Conservation (phyloP, 2,113 vertebrate genomes). For the Sigmodon hispidus region DNA sequence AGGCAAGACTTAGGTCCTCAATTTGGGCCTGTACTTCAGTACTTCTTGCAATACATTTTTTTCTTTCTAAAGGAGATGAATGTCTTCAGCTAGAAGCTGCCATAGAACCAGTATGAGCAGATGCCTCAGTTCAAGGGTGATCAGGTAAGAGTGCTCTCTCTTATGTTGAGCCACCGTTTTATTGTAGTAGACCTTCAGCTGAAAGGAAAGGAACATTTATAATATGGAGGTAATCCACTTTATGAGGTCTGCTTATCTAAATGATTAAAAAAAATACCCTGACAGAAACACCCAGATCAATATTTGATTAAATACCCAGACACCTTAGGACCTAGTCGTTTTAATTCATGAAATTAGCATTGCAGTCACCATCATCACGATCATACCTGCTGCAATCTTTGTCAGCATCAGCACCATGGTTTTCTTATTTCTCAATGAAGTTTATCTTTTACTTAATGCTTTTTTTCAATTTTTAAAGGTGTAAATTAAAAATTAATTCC, state of each 20-base stretch:
- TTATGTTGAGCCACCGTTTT: not conserved
- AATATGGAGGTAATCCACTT: not conserved
- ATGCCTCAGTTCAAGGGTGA: not conserved
- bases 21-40: not conserved
- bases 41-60: not conserved
- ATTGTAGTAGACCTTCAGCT: not conserved
- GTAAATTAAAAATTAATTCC: not conserved
- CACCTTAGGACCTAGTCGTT: not conserved
- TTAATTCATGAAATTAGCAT: not conserved
- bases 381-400: too few relatives aligned
- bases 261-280: not conserved
- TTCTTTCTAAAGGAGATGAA: not conserved
- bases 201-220: not conserved
- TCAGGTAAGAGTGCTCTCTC: not conserved
- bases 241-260: not conserved
- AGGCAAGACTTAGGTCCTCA: not conserved
- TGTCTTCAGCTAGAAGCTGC: not conserved
- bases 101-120: not conserved
- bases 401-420: not conserved
- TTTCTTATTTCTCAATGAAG: slow-evolving; percentile 29
- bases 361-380: too few relatives aligned
- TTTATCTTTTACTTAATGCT: not conserved
- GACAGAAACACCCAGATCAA: not conserved
- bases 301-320: not conserved
- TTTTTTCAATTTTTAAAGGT: not conserved